Evolutionary conservation across 2,797 vertebrate species (phyloP), one percentile per base, ranked within the genome.

Genomic region (Sylvia borin): DNA sequence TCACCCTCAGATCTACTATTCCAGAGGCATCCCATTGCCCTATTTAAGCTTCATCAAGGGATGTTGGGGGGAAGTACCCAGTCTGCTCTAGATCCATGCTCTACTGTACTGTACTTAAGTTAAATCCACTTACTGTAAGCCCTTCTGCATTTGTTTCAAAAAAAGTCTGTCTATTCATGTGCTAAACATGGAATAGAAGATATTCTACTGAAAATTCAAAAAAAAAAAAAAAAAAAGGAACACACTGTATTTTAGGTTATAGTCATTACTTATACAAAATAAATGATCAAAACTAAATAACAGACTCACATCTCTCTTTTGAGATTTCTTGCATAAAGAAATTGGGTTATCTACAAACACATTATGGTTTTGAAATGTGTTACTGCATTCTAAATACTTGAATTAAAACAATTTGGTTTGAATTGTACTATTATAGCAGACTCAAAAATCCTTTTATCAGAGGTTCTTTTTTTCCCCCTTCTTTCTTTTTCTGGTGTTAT

Each of bases 391-490:
- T 96, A 96, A 95, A 95, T 94, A 94, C 87, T 95, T 95, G 93
- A 96, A 95, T 97, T 95, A 97, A 96, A 97, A 94, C 93, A 96
- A 90, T 97, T 95, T 96, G 68, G 67, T 88, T 95, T 95, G 89
- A 94, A 95, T 95, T 93, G 88, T 90, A 93, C 70, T 92, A 60
- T 93, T 93, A 96, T 72, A 92, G 43, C 15, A 90, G 89, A 92
- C 70, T 94, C 74, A 70, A 95, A 95, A 96, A 87, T 92, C 91
- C 93, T 95, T 96, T 96, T 90, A 96, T 95, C 80, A 76, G 40
- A 77, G 26, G 25, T 24, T 67, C 10, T 40, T 54, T 74, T 62
- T 22, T 74, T 11, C 1, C 0, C 6, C 7, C 21, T 19, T 32
- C 40, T 75, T 32, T 66, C 31, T 70, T 75, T 82, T 76, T 73